Base-by-base conservation (phyloP, 2,888 invertebrate genomes). In the Tinea pellionella region DNA sequence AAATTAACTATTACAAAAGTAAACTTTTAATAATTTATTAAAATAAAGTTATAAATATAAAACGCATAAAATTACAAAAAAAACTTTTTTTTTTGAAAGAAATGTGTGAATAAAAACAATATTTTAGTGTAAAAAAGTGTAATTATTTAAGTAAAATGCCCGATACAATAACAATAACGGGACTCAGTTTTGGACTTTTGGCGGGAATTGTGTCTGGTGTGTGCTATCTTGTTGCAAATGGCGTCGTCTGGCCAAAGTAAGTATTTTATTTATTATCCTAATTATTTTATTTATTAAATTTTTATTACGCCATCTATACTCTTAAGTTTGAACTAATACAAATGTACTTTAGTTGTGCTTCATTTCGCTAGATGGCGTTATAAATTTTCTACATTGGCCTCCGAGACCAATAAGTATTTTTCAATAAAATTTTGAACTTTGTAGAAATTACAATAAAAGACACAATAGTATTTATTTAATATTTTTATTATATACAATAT, bases 191-290 rank as follows among this genome's bases (percentile, higher is more conserved):
- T 42, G 90, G 91, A 32, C 85, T 92, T 56, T 75, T 91, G 57
- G 92, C 91, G n/a, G 92, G 92, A 9, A 87, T 92, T 63, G 88
- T 92, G 29, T 92, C 92, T 7, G 92, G 92, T 37, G 90, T 92
- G 29, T 92, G 90, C 75, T 92, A 91, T 67, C 78, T 92, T 60
- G 73, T 91, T 64, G 83, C 90, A 16, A 89, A 88, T 65, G 89
- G 89, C 65, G 65, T 90, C 59, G 67, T 79, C 8, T 84, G 88
- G 74, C 83, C 83, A 60, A 88, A 84, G 90, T 91, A 78, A 89
- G 89, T 77, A 63, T 59, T 24, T 29, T 53, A 18, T 16, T 18
- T n/a, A n/a, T n/a, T 37, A 32, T n/a, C n/a, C n/a, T 37, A 15
- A 7, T 59, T 13, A 59, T 59, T 29, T 57, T 30, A 30, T 30